These are phyloP conservation scores for Sycophaga agraensis DNA, from an alignment of 1,140 invertebrate genomes.

Conservation along the genomic window DNA sequence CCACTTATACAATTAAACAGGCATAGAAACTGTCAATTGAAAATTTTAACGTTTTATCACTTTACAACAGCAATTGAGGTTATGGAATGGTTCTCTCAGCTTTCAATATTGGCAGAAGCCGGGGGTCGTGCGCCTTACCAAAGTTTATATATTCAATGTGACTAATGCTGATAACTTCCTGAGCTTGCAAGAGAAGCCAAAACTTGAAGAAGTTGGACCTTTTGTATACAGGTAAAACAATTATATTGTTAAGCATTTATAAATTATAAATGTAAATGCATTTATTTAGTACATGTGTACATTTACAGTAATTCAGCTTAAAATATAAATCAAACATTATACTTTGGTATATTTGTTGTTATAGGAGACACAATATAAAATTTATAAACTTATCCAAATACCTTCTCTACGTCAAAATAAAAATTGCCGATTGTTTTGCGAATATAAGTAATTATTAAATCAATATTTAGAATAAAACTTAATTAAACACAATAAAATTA, in stretches of 20 bases:
- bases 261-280: neutral
- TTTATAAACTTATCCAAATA: too few relatives aligned
- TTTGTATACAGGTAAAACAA: conserved; percentile 78
- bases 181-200: conserved; percentile 76
- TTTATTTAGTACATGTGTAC: too few relatives aligned
- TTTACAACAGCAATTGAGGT: conserved; percentile 72
- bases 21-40: neutral
- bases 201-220: conserved; percentile 78
- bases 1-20: conserved; percentile 6
- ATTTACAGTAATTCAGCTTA: too few relatives aligned
- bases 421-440: too few relatives aligned
- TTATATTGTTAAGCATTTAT: neutral
- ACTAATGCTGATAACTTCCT: conserved; percentile 83
- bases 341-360: too few relatives aligned
- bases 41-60: conserved; percentile 9
- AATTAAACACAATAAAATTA: too few relatives aligned
- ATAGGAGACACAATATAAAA: too few relatives aligned
- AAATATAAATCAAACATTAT: too few relatives aligned
- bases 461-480: too few relatives aligned
- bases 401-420: too few relatives aligned
- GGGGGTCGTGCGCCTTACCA: conserved; percentile 83
- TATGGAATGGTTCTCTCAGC: conserved; percentile 80
- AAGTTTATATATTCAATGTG: conserved; percentile 87
- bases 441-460: too few relatives aligned
- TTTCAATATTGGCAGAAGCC: conserved; percentile 92